phyloP scores from a whole-genome alignment of 2,113 vertebrate species.

The Stigmatopora nigra region DNA sequence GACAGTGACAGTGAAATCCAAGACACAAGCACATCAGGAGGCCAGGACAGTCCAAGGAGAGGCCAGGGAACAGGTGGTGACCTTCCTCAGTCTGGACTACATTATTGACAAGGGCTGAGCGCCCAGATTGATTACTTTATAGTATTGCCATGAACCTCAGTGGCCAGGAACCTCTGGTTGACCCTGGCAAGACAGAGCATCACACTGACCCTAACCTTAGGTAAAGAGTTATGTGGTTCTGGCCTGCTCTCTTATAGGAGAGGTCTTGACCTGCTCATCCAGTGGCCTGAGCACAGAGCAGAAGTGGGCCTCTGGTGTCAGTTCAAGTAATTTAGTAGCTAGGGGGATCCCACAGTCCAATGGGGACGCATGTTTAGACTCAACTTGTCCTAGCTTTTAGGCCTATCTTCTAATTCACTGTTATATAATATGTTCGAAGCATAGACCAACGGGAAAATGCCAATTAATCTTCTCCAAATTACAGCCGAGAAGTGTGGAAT shows the following conservation, averaged over 20 bases:
- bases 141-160: conserved; percentile 74
- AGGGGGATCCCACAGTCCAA: conserved; percentile 43
- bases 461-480: conserved; percentile 63
- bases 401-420: conserved; percentile 42
- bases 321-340: conserved; percentile 64
- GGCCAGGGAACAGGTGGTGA: conserved; percentile 71
- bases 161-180: conserved; percentile 66
- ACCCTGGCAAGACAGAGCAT: conserved; percentile 58
- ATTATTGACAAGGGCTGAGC: conserved; percentile 69
- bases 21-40: conserved; percentile 48
- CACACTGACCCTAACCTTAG: conserved; percentile 71
- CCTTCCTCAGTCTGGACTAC: conserved; percentile 62
- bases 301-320: conserved; percentile 52
- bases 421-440: conserved; percentile 55
- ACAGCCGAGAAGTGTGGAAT: conserved; percentile 44
- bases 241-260: conserved; percentile 65
- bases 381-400: conserved; percentile 46
- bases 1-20: conserved; percentile 46
- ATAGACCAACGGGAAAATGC: conserved; percentile 36
- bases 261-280: conserved; percentile 62
- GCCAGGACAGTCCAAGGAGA: conserved; percentile 67
- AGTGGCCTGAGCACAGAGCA: conserved; percentile 41
- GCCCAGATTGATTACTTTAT: conserved; percentile 72
- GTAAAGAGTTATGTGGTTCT: conserved; percentile 75
- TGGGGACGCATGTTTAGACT: conserved; percentile 38